A percentile compares a stretch with the other conserved stretches of the same genome.
phyloP scores from a whole-genome alignment of 2,888 invertebrate species.

The Epistrophe eligans region DNA sequence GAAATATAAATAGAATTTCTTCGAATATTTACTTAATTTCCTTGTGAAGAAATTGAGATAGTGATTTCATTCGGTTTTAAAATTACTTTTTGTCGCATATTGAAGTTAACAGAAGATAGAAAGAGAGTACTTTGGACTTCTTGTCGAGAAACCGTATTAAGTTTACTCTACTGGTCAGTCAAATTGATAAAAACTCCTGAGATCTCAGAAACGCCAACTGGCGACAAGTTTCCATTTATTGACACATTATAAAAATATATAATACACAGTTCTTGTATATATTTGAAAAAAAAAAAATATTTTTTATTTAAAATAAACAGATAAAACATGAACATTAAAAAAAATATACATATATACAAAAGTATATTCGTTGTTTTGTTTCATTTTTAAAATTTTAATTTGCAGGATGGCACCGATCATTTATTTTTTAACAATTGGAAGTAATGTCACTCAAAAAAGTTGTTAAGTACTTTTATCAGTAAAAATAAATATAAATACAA shows the following conservation, averaged over 20 bases:
- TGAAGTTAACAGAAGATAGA: background rate
- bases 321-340: constrained; percentile 15
- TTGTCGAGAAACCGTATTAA: background rate
- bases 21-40: background rate
- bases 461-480: constrained; percentile 63
- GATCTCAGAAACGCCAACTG: background rate
- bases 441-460: background rate
- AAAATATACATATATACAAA: constrained; percentile 45
- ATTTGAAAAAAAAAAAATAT: constrained; percentile 11
- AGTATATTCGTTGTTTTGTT: constrained; percentile 56
- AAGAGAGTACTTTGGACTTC: background rate
- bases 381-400: constrained; percentile 10
- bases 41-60: background rate
- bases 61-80: background rate
- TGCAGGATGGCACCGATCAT: constrained; percentile 64
- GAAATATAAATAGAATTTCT: background rate
- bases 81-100: background rate
- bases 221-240: too few relatives aligned
- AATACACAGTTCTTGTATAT: constrained; percentile 9
- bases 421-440: constrained; percentile 5
- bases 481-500: constrained; percentile 21
- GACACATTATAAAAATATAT: constrained; percentile 36
- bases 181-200: background rate
- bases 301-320: constrained; percentile 42
- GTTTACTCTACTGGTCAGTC: background rate